Conservation (phyloP, 1,140 invertebrate genomes). For the Aradophagus sp. region DNA sequence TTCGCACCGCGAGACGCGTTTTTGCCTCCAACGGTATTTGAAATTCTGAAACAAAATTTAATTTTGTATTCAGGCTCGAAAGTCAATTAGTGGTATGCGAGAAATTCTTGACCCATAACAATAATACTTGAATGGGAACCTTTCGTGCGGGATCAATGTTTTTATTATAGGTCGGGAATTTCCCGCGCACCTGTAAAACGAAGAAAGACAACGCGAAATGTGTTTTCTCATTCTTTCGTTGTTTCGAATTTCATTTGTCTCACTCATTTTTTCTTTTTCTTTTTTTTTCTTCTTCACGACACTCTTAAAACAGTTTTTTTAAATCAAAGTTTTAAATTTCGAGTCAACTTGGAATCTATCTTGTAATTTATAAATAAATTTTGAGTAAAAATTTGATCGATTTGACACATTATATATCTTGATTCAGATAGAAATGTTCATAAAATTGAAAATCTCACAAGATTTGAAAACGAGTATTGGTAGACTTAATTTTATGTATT, state of each 20-base stretch:
- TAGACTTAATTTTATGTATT: no score
- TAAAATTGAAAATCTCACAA: no score
- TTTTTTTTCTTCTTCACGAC: slow-evolving; percentile 33
- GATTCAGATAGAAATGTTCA: no score
- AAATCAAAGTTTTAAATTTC: no score
- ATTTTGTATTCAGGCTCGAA: slow-evolving; percentile 54
- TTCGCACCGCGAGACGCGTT: no score
- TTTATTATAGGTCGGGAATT: slow-evolving; percentile 57
- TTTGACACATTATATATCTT: no score
- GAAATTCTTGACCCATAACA: slow-evolving; percentile 57
- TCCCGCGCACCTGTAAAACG: slow-evolving; percentile 47
- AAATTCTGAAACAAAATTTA: slow-evolving; percentile 51
- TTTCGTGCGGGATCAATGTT: slow-evolving; percentile 57
- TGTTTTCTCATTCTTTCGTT: slow-evolving; percentile 9
- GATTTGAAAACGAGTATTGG: no score
- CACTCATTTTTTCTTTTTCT: background rate
- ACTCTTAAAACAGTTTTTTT: no score
- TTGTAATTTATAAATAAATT: no score
- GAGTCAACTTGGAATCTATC: no score
- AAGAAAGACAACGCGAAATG: slow-evolving; percentile 16
- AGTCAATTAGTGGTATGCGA: slow-evolving; percentile 56
- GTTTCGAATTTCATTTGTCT: background rate
- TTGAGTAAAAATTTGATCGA: no score
- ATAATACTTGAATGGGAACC: slow-evolving; percentile 57
- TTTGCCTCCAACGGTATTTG: slow-evolving; percentile 32